Base-by-base conservation (phyloP, 2,888 invertebrate species). In the Polymixis lichenea region DNA sequence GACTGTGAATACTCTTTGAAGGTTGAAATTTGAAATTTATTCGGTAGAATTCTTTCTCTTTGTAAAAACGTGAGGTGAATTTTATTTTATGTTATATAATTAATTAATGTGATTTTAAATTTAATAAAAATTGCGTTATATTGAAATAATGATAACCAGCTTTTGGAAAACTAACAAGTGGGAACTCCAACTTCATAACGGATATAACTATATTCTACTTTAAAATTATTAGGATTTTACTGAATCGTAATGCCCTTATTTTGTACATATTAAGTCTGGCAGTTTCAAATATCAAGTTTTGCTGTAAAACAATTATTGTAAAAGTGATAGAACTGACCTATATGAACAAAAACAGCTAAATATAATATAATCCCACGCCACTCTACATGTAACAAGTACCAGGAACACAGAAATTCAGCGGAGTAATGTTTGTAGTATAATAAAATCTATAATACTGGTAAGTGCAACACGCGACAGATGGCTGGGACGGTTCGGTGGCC, bases 401-500 rank as follows among this genome's bases (percentile, higher is more conserved):
- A 80, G 72, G 61, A 2, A 19, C 13, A 17, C 55, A 82, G 58
- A 85, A 71, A 38, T 56, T 25, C 13, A 68, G 3, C 25, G n/a
- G n/a, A 78, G 62, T 73, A 80, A 78, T 76, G 67, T 69, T n/a
- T 66, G 76, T 71, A 62, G 62, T 78, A 72, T 75, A 75, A 80
- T 78, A 80, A 79, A 83, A 84, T 87, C 65, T 77, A 80, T 87
- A 84, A 80, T 82, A 87, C 79, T 77, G 81, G 87, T 81, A 75
- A 77, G 77, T 81, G 78, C 77, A 82, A 77, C 70, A 69, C 83
- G 88, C 87, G 88, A 88, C 91, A 90, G 90, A 90, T 90, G 90
- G 88, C 80, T 73, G 79, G 82, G 90, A 89, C 88, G 89, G 87
- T 84, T 86, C 87, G 87, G 89, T 82, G 90, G 87, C 90, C 92